Percentiles rank a stretch among this genome's conserved stretches.
Evolutionary conservation across 2,113 vertebrate species (phyloP).

Genomic region (Chaetura pelagica): DNA sequence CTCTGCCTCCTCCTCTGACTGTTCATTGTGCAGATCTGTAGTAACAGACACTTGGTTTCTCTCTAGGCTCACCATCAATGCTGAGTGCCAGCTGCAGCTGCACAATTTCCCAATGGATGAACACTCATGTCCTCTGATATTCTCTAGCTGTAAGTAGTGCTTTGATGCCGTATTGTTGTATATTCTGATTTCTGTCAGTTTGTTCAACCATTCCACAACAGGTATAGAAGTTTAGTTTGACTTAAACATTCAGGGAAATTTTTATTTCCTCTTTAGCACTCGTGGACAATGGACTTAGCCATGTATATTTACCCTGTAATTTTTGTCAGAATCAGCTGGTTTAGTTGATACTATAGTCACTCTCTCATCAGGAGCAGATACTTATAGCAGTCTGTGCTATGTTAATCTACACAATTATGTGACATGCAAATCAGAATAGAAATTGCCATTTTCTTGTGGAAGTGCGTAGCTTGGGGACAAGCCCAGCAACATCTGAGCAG

Average conservation of each 20-base stretch:
- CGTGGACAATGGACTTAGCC: background rate
- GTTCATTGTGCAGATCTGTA: background rate
- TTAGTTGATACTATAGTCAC: background rate
- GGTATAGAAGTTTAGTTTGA: background rate
- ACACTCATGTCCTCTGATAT: constrained; percentile 94
- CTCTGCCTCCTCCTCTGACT: background rate
- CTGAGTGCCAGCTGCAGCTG: constrained; percentile 94
- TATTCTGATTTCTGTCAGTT: too few relatives aligned
- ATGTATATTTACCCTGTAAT: background rate
- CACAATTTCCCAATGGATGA: constrained; percentile 99
- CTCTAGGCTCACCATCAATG: constrained; percentile 92
- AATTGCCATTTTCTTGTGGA: background rate
- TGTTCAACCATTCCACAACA: background rate
- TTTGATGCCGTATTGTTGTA: background rate
- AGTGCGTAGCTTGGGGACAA: background rate
- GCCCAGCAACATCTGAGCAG: background rate
- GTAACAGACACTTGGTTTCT: constrained; percentile 30
- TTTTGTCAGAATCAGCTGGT: background rate
- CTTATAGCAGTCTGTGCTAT: background rate
- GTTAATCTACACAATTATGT: background rate
- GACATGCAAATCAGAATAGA: background rate
- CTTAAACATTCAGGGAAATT: background rate
- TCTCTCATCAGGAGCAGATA: background rate
- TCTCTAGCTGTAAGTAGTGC: constrained; percentile 96
- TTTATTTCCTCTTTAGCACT: background rate